phyloP scores from a whole-genome alignment of 2,888 invertebrate genomes.

The Heliconius hortense region DNA sequence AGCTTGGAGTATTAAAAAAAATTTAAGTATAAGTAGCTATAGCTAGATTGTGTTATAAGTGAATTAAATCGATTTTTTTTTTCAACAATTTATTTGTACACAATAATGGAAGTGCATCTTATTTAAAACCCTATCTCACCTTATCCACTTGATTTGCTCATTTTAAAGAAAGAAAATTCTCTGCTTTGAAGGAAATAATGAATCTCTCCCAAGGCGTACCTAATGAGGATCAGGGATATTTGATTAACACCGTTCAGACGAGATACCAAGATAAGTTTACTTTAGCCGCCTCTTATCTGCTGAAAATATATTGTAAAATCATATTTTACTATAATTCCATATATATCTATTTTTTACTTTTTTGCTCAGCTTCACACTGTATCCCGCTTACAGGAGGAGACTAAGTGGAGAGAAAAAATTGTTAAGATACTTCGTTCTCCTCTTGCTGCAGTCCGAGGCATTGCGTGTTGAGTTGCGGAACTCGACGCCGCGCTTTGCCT shows the following conservation, averaged over 20 bases:
- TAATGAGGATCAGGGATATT: slow-evolving; percentile 14
- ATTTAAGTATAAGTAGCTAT: too few relatives aligned
- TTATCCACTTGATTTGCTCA: neutral
- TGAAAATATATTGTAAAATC: neutral
- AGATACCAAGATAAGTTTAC: neutral
- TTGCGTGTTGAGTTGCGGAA: too few relatives aligned
- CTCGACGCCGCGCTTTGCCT: too few relatives aligned
- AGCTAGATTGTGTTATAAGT: too few relatives aligned
- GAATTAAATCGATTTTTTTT: neutral
- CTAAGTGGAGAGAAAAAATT: too few relatives aligned
- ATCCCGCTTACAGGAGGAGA: too few relatives aligned
- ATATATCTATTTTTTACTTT: too few relatives aligned
- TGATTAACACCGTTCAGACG: slow-evolving; percentile 13
- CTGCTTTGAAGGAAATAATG: slow-evolving; percentile 7
- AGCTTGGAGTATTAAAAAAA: too few relatives aligned
- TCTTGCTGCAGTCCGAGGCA: too few relatives aligned
- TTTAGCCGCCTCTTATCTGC: neutral
- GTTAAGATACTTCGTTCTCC: too few relatives aligned
- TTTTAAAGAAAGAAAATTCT: slow-evolving; percentile 1
- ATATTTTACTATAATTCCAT: neutral
- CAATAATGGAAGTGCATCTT: slow-evolving; percentile 8
- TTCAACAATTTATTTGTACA: neutral
- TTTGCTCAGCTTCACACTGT: too few relatives aligned
- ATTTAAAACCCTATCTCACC: neutral
- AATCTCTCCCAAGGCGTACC: slow-evolving; percentile 7